These are phyloP conservation scores for Drosophila pseudoobscura DNA, from an alignment of 1,140 invertebrate genomes.

Conservation along the genomic window DNA sequence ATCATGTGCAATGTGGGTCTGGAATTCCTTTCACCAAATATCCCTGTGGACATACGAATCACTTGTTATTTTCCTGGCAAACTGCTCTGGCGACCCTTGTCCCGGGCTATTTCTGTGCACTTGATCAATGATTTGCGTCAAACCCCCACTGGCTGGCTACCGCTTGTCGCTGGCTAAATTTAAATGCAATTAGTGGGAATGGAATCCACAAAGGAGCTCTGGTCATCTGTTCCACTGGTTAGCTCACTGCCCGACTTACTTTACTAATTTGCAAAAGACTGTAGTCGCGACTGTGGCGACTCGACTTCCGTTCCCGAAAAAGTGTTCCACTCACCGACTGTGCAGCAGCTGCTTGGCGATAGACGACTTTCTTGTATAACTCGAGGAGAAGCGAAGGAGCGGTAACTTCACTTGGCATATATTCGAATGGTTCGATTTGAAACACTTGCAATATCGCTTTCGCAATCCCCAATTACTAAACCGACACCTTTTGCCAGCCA, in stretches of 20 bases:
- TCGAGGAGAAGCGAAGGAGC: too few relatives aligned
- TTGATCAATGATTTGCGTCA: slow-evolving; percentile 61
- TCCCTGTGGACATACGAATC: not conserved
- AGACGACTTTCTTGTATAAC: too few relatives aligned
- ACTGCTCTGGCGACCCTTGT: slow-evolving; percentile 2
- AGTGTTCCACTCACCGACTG: too few relatives aligned
- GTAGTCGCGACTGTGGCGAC: not conserved
- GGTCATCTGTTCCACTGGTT: not conserved
- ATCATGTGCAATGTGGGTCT: too few relatives aligned
- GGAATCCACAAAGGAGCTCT: slow-evolving; percentile 39
- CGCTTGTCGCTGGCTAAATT: slow-evolving; percentile 54
- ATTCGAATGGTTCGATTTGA: too few relatives aligned
- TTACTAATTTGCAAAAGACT: slow-evolving; percentile 34
- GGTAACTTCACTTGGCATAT: too few relatives aligned
- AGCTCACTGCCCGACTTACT: slow-evolving; percentile 44
- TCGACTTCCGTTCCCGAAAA: slow-evolving; percentile 27
- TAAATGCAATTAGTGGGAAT: slow-evolving; percentile 65
- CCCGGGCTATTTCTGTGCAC: slow-evolving; percentile 47
- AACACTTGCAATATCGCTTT: too few relatives aligned
- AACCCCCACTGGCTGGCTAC: slow-evolving; percentile 8
- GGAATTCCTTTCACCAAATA: too few relatives aligned
- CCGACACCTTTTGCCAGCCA: too few relatives aligned
- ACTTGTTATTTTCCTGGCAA: not conserved
- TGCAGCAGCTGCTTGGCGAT: too few relatives aligned
- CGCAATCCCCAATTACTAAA: too few relatives aligned